Evolutionary conservation across 2,797 vertebrate genomes (phyloP), one percentile per base, ranked within the genome.

Genomic region (Gouania willdenowi): DNA sequence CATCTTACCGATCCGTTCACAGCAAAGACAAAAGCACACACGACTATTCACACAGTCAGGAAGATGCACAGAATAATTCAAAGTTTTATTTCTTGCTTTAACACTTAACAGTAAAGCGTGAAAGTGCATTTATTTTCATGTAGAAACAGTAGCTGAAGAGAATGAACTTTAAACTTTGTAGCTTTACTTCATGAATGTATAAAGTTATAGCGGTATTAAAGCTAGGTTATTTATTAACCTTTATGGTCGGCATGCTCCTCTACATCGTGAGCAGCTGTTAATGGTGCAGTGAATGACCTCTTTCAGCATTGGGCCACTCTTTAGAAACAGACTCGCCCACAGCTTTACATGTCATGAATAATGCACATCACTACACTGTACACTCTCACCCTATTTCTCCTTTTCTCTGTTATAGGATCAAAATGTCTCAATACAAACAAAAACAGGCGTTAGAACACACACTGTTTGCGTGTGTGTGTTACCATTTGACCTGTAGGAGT

Each of bases 191-290:
- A 33, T 27, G 31, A 18, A 35, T 65, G 49, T 33, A 21, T n/a
- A 34, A 44, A 68, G 46, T 37, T 41, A 53, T 62, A 36, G 43
- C 45, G 35, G 28, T 36, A 53, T 67, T 61, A 41, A 55, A 71
- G 26, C 2, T 4, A 16, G 53, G 70, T 70, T 77, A 66, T 56
- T 65, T 63, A 73, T 82, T 77, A 75, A 80, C 57, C 30, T 35
- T 29, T 10, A 34, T 53, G 29, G 19, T 64, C 42, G 33, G 39
- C 53, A 40, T 46, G 26, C 29, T 11, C 10, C 30, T 47, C 40
- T 34, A 29, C 52, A 68, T 58, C 29, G 57, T 19, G 52, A 74
- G 46, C 60, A 71, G 71, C 52, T 74, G 69, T 35, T 65, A 59
- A 56, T 43, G 13, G 25, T 30, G 41, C 14, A 0, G 28, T 26